phyloP scores from a whole-genome alignment of 2,113 vertebrate genomes.

The Lepus europaeus region DNA sequence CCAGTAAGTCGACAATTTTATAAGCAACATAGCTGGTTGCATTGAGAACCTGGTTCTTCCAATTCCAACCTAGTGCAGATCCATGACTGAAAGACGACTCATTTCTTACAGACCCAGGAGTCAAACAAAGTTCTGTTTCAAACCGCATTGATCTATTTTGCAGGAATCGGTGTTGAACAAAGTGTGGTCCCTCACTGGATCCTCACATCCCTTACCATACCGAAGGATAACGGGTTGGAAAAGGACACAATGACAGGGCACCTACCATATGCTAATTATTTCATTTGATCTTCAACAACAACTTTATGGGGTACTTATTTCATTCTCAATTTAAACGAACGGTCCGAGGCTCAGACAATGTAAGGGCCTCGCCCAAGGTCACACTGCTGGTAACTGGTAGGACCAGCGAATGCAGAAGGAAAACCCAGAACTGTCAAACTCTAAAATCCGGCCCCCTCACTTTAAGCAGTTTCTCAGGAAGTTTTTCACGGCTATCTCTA shows the following conservation, averaged over 20 bases:
- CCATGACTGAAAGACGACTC: not conserved
- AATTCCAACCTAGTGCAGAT: not conserved
- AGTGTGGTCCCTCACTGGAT: not conserved
- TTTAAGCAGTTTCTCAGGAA: not conserved
- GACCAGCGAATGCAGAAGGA: not conserved
- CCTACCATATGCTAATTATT: not conserved
- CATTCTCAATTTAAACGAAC: not conserved
- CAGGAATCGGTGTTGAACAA: not conserved
- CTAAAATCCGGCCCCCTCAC: not conserved
- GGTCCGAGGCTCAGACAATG: not conserved
- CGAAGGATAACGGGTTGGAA: not conserved
- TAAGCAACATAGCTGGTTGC: not conserved
- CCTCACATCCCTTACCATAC: not conserved
- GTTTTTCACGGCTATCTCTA: not conserved
- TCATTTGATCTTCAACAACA: not conserved
- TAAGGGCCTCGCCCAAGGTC: not conserved
- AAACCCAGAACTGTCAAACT: not conserved
- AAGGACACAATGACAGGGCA: not conserved
- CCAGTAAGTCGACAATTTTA: not conserved
- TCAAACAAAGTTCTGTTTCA: not conserved
- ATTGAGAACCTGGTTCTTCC: constrained; percentile 1
- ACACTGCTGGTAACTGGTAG: not conserved
- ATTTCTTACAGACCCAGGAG: constrained; percentile 36
- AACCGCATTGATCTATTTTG: not conserved
- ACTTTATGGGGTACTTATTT: not conserved